Base-by-base conservation (phyloP, 2,113 vertebrate genomes). In the Symphodus melops region DNA sequence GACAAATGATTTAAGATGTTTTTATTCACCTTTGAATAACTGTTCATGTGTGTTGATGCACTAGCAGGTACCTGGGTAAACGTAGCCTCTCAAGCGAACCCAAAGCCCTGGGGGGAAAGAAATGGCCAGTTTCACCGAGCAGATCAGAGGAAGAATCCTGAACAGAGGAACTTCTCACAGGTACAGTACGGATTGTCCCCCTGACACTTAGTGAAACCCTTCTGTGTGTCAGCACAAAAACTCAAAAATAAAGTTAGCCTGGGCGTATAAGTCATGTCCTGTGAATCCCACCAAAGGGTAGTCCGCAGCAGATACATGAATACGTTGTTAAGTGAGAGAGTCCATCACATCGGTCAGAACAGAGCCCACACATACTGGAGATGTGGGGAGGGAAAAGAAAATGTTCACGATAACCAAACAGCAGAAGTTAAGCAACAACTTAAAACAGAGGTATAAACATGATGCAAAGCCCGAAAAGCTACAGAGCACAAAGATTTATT, bases 91-190 rank as follows among this genome's bases (percentile, higher is more conserved):
- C 96, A 97, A 82, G 95, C 94, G 74, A 94, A 94, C 61, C 95
- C 95, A 71, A 97, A 97, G 81, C 92, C 95, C 49, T 98, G 97
- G 96, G 87, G 92, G 58, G 97, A 98, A 82, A 96, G 96, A 88
- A 91, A 86, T 52, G 92, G 93, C 2, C 82, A 89, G 0, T 96
- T 96, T 91, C 93, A 95, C 84, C 95, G 96, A 94, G 89, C 93
- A 68, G 96, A 92, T 48, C 90, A 85, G 81, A 91, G 95, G 92
- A 96, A 95, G 86, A 94, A 93, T 78, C 84, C 88, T 54, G 97
- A 98, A 23, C 96, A 96, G 85, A 95, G 95, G 86, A 96, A 65
- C 88, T 94, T 92, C 86, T 89, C 92, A 49, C 96, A 97, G 96
- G 98, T 98, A 93, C 79, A 96, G 98, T 98, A 93, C 79, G 17